Conservation (phyloP, 2,797 vertebrate genomes). For the Emydoidea blandingii region DNA sequence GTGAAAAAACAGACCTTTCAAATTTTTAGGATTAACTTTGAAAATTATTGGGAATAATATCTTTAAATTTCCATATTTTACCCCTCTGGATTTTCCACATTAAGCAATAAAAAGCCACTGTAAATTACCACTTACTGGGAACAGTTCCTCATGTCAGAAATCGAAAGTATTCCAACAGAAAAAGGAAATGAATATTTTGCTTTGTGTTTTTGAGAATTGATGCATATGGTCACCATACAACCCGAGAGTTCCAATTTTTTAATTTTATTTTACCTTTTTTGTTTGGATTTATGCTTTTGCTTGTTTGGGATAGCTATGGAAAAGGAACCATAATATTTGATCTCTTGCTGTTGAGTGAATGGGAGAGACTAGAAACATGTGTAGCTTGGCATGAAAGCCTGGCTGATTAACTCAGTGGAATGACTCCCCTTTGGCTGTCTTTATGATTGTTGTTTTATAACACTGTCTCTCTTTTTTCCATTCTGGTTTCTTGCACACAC, state of each 20-base stretch:
- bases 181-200: constrained; percentile 75
- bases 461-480: constrained; percentile 42
- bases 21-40: constrained; percentile 24
- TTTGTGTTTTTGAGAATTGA: constrained; percentile 70
- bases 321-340: constrained; percentile 46
- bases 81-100: constrained; percentile 55
- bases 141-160: constrained; percentile 68
- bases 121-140: constrained; percentile 69
- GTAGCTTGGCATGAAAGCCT: constrained; percentile 37
- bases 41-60: constrained; percentile 17
- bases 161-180: constrained; percentile 66
- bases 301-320: constrained; percentile 59
- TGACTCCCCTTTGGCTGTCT: constrained; percentile 56
- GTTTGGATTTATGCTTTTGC: constrained; percentile 60
- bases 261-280: constrained; percentile 39
- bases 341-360: constrained; percentile 43
- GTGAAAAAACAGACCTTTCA: not conserved
- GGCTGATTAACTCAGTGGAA: constrained; percentile 62
- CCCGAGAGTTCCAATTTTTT: constrained; percentile 45
- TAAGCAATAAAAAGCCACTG: constrained; percentile 61
- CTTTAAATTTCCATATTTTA: constrained; percentile 44
- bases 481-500: constrained; percentile 23
- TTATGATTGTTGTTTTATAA: constrained; percentile 45
- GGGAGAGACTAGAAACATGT: constrained; percentile 36
- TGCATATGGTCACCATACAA: constrained; percentile 72